Conservation (phyloP, 2,113 vertebrate species). For the Centropus unirufus region DNA sequence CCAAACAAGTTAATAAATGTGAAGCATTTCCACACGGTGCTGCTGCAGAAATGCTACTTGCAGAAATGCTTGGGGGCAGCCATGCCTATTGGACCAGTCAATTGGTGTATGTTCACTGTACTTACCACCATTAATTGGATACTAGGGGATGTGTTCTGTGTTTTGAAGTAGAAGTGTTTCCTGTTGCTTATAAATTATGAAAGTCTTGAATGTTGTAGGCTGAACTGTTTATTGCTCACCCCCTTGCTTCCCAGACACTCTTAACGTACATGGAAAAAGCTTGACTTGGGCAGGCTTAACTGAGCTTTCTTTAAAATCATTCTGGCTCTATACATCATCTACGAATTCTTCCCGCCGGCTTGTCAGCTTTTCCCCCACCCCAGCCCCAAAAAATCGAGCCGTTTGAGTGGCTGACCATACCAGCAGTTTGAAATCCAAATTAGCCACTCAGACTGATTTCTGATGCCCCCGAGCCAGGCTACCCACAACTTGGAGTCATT, state of each 20-base stretch:
- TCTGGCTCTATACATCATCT: background rate
- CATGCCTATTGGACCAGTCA: background rate
- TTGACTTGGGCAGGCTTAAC: background rate
- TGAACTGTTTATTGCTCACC: background rate
- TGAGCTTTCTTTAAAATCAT: background rate
- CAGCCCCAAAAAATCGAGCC: background rate
- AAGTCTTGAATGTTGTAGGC: background rate
- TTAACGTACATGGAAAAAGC: background rate
- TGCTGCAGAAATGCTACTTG: slow-evolving; percentile 23
- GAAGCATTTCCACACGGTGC: background rate
- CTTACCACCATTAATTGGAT: background rate
- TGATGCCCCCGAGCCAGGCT: background rate
- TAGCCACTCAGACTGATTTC: background rate
- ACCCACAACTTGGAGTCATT: background rate
- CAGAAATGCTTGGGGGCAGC: slow-evolving; percentile 3
- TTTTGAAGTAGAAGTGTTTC: background rate
- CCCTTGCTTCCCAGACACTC: background rate
- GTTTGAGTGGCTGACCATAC: background rate
- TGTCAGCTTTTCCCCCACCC: background rate
- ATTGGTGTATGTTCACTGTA: background rate
- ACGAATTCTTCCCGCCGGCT: background rate
- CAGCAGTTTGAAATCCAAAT: background rate
- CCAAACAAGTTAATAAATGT: slow-evolving; percentile 65
- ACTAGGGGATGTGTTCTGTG: background rate
- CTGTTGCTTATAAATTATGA: background rate